phyloP scores from a whole-genome alignment of 2,113 vertebrate genomes.

The Xenopus laevis region DNA sequence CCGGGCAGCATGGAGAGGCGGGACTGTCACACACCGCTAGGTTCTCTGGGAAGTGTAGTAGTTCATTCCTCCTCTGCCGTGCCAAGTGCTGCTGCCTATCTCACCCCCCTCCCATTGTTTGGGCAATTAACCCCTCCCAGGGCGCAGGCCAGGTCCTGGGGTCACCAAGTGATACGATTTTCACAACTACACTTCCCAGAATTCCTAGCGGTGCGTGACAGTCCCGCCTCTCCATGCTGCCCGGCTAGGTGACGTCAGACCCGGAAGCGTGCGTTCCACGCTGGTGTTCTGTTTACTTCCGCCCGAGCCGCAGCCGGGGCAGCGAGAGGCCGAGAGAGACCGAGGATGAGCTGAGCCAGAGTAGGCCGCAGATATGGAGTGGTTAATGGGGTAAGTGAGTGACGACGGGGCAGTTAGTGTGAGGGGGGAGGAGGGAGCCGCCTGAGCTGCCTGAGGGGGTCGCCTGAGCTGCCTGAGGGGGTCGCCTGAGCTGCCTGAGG shows the following conservation, averaged over 20 bases:
- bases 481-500: too few relatives aligned
- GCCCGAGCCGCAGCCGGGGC: slow-evolving; percentile 29
- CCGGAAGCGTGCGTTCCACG: slow-evolving; percentile 41
- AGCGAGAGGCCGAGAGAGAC: slow-evolving; percentile 1
- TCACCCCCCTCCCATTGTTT: too few relatives aligned
- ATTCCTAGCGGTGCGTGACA: not conserved
- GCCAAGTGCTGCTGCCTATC: too few relatives aligned
- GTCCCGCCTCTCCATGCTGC: slow-evolving; percentile 22
- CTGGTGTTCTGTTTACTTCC: slow-evolving; percentile 45
- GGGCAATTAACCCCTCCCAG: too few relatives aligned
- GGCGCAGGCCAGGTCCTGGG: too few relatives aligned
- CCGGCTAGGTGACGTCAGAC: slow-evolving; percentile 25
- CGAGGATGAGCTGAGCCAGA: slow-evolving; percentile 44
- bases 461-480: too few relatives aligned
- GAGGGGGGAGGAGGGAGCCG: not conserved
- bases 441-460: too few relatives aligned
- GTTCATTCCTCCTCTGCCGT: too few relatives aligned
- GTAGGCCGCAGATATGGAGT: slow-evolving; percentile 36
- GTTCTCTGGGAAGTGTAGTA: slow-evolving; percentile 19
- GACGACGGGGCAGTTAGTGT: too few relatives aligned
- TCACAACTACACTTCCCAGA: slow-evolving; percentile 18
- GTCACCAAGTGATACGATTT: too few relatives aligned
- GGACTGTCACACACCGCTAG: not conserved
- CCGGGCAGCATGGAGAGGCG: slow-evolving; percentile 19
- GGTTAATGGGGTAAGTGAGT: slow-evolving; percentile 36